Percentiles rank a stretch among this genome's conserved stretches.
These are phyloP conservation scores for Automeris io DNA, from an alignment of 2,888 invertebrate species.

Conservation along the genomic window DNA sequence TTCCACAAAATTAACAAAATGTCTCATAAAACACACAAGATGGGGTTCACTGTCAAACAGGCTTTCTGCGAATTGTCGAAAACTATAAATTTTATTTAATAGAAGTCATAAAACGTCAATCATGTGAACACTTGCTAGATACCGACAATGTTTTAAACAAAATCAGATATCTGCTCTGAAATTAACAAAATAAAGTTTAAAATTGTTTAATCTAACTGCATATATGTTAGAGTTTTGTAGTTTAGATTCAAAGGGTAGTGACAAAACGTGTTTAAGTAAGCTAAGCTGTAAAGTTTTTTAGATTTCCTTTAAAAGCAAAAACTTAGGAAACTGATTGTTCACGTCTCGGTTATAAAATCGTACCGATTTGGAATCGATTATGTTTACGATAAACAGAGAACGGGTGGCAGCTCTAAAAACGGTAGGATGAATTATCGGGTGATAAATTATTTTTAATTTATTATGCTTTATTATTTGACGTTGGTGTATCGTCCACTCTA, in stretches of 20 bases:
- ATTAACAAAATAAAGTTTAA: constrained; percentile 15
- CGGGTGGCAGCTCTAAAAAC: constrained; percentile 51
- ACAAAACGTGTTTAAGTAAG: constrained; percentile 46
- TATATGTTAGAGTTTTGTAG: background rate
- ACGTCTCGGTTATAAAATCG: constrained; percentile 30
- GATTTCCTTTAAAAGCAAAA: constrained; percentile 30
- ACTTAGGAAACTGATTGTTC: constrained; percentile 35
- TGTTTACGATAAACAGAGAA: constrained; percentile 38
- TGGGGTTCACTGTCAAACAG: constrained; percentile 44
- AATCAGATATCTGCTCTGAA: constrained; percentile 11
- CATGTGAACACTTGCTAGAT: constrained; percentile 36
- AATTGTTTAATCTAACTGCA: constrained; percentile 10
- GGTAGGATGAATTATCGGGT: constrained; percentile 49
- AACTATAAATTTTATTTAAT: constrained; percentile 56
- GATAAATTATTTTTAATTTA: constrained; percentile 21
- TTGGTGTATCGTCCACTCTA: too few relatives aligned
- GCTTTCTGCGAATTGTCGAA: constrained; percentile 61
- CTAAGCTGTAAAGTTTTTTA: constrained; percentile 44
- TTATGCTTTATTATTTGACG: too few relatives aligned
- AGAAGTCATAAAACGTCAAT: constrained; percentile 56
- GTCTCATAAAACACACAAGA: constrained; percentile 36
- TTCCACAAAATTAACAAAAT: constrained; percentile 30
- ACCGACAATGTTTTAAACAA: constrained; percentile 14
- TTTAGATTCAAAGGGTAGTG: constrained; percentile 36
- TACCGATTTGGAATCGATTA: constrained; percentile 41